These are phyloP conservation scores for Cathartes aura DNA, from an alignment of 2,113 vertebrate species.

Conservation along the genomic window DNA sequence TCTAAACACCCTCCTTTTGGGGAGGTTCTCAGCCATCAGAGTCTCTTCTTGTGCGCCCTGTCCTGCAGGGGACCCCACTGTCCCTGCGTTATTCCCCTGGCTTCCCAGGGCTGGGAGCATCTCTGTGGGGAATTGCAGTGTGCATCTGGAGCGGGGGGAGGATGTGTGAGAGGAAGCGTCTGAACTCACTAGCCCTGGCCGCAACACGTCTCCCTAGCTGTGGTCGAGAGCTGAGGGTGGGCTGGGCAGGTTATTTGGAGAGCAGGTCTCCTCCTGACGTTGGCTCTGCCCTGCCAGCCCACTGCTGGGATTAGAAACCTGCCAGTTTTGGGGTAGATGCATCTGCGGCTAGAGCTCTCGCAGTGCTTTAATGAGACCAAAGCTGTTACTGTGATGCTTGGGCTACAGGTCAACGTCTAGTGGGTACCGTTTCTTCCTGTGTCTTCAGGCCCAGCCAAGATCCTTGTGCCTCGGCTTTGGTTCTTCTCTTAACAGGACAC, in stretches of 20 bases:
- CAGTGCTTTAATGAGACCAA: neutral
- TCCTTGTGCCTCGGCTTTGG: neutral
- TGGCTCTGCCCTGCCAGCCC: fast-evolving
- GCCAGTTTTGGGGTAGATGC: neutral
- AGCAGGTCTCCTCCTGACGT: neutral
- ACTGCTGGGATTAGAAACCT: neutral
- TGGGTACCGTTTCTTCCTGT: neutral
- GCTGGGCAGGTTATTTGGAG: fast-evolving
- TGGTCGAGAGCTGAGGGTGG: neutral
- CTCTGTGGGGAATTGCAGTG: fast-evolving
- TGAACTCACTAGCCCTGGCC: neutral
- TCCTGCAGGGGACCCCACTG: fast-evolving
- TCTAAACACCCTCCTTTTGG: neutral
- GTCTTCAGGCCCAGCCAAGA: neutral
- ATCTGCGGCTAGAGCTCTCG: neutral
- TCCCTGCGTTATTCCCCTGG: fast-evolving
- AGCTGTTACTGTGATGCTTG: neutral
- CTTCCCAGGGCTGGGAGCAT: neutral
- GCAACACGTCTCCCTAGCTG: neutral
- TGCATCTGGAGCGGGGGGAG: neutral
- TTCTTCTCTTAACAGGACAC: neutral
- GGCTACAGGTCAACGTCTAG: neutral
- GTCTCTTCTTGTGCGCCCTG: no score
- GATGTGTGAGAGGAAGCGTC: constrained; percentile 24
- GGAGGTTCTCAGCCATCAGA: neutral